A percentile compares a stretch with the other conserved stretches of the same genome.
Conservation (phyloP, 2,797 vertebrate species). For the Chrosomus eos region DNA sequence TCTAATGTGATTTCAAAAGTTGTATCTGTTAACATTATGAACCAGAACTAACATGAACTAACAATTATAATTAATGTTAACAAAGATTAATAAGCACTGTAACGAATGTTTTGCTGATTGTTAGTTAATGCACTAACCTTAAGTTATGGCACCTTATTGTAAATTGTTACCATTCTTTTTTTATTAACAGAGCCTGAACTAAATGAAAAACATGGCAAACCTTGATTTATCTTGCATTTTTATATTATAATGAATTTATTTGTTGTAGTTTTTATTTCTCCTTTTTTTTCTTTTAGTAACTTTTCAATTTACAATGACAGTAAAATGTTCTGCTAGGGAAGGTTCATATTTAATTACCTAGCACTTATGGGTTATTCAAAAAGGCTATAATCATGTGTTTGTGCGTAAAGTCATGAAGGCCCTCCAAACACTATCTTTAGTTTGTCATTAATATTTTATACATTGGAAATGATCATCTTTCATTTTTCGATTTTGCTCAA, state of each 20-base stretch:
- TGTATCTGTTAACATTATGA: too few species aligned
- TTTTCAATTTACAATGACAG: not conserved
- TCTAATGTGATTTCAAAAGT: too few species aligned
- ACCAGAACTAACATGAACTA: too few species aligned
- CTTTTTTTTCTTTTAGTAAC: not conserved
- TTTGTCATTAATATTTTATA: slow-evolving; percentile 2
- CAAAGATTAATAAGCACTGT: too few species aligned
- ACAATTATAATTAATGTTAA: too few species aligned
- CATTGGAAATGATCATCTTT: not conserved
- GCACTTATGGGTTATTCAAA: not conserved
- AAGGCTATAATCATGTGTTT: not conserved
- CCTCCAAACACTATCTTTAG: not conserved
- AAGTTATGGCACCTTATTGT: too few species aligned
- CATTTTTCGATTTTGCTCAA: slow-evolving; percentile 7
- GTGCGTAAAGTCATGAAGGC: not conserved
- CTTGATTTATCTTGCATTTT: not conserved
- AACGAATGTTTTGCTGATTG: too few species aligned
- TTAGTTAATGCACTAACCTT: too few species aligned
- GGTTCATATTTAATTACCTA: not conserved
- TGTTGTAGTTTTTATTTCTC: not conserved
- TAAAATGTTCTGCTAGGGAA: not conserved
- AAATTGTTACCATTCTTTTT: not conserved
- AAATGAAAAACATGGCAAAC: not conserved
- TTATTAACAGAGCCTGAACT: not conserved
- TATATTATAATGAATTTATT: not conserved